Evolutionary conservation across 2,888 invertebrate species (phyloP), one percentile per base, ranked within the genome.

Genomic region (Trichogramma evanescens): DNA sequence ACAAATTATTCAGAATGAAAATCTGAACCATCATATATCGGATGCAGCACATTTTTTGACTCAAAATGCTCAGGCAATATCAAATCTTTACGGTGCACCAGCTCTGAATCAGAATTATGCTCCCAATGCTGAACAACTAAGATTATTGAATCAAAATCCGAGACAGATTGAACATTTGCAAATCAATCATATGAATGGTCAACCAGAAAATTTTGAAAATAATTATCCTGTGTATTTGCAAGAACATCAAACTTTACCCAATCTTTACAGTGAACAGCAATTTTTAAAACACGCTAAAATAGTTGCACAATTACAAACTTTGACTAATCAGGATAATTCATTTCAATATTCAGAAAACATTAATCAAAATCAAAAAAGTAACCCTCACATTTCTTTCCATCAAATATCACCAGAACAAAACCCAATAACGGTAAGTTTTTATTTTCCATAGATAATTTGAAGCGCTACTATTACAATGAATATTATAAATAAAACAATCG

Each of bases 21-120:
- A 62, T 5, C 65, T 65, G 4, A 63, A 59, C 42, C 67, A 69
- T 3, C 71, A 71, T 44, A 73, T 77, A 42, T 77, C 77, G 0
- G 78, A 78, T 41, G 78, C 73, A 0, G 70, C 76, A 0, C 51
- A 71, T 0, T 78, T 78, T 50, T 61, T 78, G 2, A 50, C 67
- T 0, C 71, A 77, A 55, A 77, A 78, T 61, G 73, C 77, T 4
- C 71, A 74, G 54, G 76, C 76, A 0, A 74, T 77, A 39, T 72
- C 77, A 1, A 68, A 75, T 43, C 65, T 77, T 0, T 77, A 78
- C 59, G 71, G 72, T 1, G 67, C 73, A 0, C 71, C 74, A 0
- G 73, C 75, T 2, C 60, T 66, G 4, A 71, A 72, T 54, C 64
- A 74, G 8, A 70, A 70, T 10, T 77, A 73, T 56, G 77, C 74